phyloP scores from a whole-genome alignment of 2,888 invertebrate genomes.

The Caenorhabditis drosophilae region DNA sequence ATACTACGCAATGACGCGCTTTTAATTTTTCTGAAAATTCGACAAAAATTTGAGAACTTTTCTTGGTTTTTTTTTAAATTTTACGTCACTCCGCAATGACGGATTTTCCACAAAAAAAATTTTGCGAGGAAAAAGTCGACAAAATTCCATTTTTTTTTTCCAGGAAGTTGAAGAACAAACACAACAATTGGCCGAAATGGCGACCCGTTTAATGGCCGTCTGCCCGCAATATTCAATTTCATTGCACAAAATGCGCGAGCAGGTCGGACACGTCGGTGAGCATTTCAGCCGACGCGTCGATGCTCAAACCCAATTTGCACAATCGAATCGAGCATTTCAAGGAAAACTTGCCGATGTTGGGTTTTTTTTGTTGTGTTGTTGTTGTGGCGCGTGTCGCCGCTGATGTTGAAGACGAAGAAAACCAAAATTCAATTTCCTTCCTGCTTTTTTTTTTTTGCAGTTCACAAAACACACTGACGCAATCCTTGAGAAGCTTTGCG shows the following conservation, averaged over 20 bases:
- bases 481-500: constrained; percentile 70
- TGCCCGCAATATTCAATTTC: constrained; percentile 74
- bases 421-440: no score
- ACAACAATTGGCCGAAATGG: constrained; percentile 80
- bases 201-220: constrained; percentile 73
- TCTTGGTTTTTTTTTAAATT: no score
- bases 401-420: no score
- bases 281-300: constrained; percentile 81
- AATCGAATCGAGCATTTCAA: constrained; percentile 79
- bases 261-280: constrained; percentile 83
- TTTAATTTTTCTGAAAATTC: no score
- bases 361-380: background rate
- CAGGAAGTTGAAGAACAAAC: constrained; percentile 81
- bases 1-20: background rate
- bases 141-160: constrained; percentile 34
- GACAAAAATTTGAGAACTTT: no score
- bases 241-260: constrained; percentile 78
- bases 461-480: constrained; percentile 69
- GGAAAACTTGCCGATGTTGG: constrained; percentile 78
- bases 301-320: constrained; percentile 78
- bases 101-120: no score
- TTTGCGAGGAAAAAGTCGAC: no score
- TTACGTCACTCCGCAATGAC: no score
- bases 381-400: no score
- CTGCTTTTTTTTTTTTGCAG: constrained; percentile 55